A percentile compares a stretch with the other conserved stretches of the same genome.
These are phyloP conservation scores for Crioceris asparagi DNA, from an alignment of 2,888 invertebrate species.

Conservation along the genomic window DNA sequence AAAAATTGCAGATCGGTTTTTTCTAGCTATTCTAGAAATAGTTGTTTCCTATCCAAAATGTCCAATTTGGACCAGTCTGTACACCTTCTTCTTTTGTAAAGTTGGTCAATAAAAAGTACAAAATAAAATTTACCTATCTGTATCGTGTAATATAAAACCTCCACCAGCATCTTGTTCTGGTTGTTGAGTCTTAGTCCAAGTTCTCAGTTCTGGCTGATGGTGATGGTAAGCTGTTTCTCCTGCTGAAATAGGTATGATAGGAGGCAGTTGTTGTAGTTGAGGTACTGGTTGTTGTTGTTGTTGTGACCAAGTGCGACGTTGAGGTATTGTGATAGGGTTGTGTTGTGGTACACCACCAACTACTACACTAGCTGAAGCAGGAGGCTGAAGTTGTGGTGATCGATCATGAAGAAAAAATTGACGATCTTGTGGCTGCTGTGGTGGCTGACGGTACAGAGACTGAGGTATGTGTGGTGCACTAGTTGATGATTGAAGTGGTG, in stretches of 20 bases:
- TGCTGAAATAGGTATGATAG: no score
- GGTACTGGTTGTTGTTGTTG: conserved; percentile 25
- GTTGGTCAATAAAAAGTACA: neutral
- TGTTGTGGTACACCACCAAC: neutral
- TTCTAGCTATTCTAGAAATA: no score
- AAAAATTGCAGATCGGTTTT: neutral
- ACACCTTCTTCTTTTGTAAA: neutral
- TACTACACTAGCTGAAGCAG: no score
- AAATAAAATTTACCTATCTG: conserved; percentile 12
- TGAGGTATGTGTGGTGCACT: conserved; percentile 42
- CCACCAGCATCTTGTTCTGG: conserved; percentile 13
- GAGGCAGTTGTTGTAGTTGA: no score
- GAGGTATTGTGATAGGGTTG: conserved; percentile 21
- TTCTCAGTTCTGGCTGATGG: conserved; percentile 35
- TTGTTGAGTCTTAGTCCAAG: conserved; percentile 34
- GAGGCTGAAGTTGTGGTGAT: conserved; percentile 32
- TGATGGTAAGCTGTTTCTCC: no score
- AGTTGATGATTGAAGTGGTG: conserved; percentile 33
- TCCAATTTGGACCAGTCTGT: no score
- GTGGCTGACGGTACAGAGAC: conserved; percentile 37
- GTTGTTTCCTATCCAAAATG: no score
- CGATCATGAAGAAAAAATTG: conserved; percentile 72
- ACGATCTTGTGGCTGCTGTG: conserved; percentile 33
- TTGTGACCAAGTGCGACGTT: conserved; percentile 56
- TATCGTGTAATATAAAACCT: conserved; percentile 58